Conservation (phyloP, 2,113 vertebrate species). For the Peromyscus polionotus region DNA sequence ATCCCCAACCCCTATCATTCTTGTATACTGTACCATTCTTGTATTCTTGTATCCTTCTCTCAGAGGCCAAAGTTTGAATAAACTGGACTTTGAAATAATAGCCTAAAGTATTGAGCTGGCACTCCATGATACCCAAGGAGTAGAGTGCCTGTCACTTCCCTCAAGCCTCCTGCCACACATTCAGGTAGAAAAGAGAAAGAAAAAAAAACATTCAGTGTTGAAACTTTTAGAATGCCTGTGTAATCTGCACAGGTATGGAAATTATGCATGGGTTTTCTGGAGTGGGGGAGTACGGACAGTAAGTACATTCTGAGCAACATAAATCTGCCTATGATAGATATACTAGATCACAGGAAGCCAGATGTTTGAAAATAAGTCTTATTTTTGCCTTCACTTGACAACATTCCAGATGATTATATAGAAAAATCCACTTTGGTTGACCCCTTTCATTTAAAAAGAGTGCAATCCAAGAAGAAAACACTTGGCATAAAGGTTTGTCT, state of each 20-base stretch:
- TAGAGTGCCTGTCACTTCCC: conserved; percentile 57
- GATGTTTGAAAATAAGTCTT: conserved; percentile 35
- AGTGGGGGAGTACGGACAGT: conserved; percentile 64
- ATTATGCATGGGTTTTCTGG: conserved; percentile 50
- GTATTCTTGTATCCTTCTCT: conserved; percentile 68
- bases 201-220: conserved; percentile 64
- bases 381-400: background rate
- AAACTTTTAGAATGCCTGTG: conserved; percentile 59
- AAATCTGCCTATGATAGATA: conserved; percentile 53
- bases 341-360: conserved; percentile 37
- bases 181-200: conserved; percentile 10
- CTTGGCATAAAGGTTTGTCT: background rate
- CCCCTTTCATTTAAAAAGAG: conserved; percentile 15
- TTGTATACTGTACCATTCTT: conserved; percentile 82
- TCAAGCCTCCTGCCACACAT: conserved; percentile 33
- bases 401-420: background rate
- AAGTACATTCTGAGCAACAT: conserved; percentile 30
- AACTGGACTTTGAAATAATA: conserved; percentile 86
- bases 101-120: conserved; percentile 77
- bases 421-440: background rate
- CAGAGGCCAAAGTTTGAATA: conserved; percentile 84
- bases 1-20: conserved; percentile 66
- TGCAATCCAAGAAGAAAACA: background rate
- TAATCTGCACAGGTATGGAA: conserved; percentile 48
- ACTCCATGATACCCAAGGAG: conserved; percentile 77